Evolutionary conservation across 2,113 vertebrate species (phyloP).

Genomic region (Seriola aureovittata): DNA sequence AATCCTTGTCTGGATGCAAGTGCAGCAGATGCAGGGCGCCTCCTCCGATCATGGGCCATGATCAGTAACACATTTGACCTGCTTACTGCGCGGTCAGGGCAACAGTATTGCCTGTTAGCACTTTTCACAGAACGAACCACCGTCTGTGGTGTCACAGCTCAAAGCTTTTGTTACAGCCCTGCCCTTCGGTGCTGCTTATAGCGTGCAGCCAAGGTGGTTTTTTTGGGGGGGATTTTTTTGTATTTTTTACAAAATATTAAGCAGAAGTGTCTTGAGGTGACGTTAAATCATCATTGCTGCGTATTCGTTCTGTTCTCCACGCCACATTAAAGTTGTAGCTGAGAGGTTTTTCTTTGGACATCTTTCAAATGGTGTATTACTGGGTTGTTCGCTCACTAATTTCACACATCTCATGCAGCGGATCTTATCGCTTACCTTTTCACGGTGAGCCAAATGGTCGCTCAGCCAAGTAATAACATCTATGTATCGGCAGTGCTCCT

Average conservation of each 20-base stretch:
- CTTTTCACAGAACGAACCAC: slow-evolving; percentile 44
- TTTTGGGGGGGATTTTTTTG: not conserved
- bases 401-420: not conserved
- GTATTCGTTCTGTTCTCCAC: not conserved
- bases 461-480: slow-evolving; percentile 55
- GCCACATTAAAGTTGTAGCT: not conserved
- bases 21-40: slow-evolving; percentile 73
- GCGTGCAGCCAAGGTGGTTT: not conserved
- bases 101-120: slow-evolving; percentile 54
- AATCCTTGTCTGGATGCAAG: slow-evolving; percentile 70
- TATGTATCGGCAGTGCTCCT: slow-evolving; percentile 40
- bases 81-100: slow-evolving; percentile 67
- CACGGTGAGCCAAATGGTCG: slow-evolving; percentile 5
- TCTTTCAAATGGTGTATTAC: not conserved
- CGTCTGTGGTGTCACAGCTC: slow-evolving; percentile 48
- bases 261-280: not conserved
- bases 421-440: slow-evolving; percentile 22
- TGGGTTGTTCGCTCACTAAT: slow-evolving; percentile 1
- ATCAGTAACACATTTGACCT: slow-evolving; percentile 80
- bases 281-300: not conserved
- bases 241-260: not conserved
- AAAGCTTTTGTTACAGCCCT: slow-evolving; percentile 52
- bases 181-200: not conserved
- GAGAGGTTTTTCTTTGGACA: not conserved
- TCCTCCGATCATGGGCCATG: slow-evolving; percentile 43